Evolutionary conservation across 2,797 vertebrate genomes (phyloP), one percentile per base, ranked within the genome.

Genomic region (Sphenopsis melanotis): DNA sequence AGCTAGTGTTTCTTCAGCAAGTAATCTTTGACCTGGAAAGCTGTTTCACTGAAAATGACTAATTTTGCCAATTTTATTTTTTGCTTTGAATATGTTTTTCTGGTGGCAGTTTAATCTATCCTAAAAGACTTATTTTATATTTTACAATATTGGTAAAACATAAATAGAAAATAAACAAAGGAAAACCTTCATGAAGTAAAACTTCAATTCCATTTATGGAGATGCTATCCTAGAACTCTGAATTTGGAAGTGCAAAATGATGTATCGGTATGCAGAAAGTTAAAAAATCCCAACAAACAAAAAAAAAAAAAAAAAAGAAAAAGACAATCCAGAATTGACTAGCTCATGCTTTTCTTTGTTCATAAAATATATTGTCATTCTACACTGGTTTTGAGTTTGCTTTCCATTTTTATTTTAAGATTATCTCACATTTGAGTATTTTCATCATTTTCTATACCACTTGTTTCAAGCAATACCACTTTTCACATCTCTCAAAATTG

Each of bases 81-180:
- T 95, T 92, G 95, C 95, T 96, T 96, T 96, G 87, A 91, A 69
- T 95, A 94, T 96, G 87, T 91, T 95, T 96, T 96, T 88, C 87
- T 84, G 72, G 27, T 93, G 94, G 83, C 91, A 96, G 81, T 64
- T 88, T 94, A 95, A 97, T 96, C 87, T 95, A 89, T 93, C 83
- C 89, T 95, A 83, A 87, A 96, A 81, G 36, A 83, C 55, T 83
- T 94, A 50, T 41, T 91, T 96, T 82, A 66, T 78, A 74, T 56
- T 72, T 93, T 63, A 68, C 14, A 72, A 32, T 78, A 59, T 59
- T 65, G 19, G 50, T 85, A 89, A 86, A 94, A 68, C 32, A 70
- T 52, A 76, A 78, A 76, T 27, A 63, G 60, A 70, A 92, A 85
- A 81, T 21, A 66, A 57, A 50, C 8, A 49, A 56, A 87, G 17